Evolutionary conservation across 2,888 invertebrate species (phyloP).

Genomic region (Arrhopalites spinosus): DNA sequence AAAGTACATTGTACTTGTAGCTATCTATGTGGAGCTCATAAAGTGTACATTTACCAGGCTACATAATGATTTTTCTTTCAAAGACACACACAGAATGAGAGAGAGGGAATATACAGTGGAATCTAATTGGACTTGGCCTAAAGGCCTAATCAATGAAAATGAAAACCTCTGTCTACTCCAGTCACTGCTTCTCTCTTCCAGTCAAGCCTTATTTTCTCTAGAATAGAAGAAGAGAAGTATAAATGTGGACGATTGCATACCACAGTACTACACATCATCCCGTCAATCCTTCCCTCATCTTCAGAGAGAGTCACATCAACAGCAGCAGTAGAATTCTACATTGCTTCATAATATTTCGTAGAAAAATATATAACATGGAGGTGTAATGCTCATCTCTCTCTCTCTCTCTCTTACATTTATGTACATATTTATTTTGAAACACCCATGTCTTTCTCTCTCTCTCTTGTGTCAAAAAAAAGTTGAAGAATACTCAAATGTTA

Average conservation of each 20-base stretch:
- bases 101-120: constrained; percentile 30
- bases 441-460: background rate
- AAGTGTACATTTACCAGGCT: too few species aligned
- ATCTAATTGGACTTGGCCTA: constrained; percentile 44
- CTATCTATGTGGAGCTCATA: background rate
- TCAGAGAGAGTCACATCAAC: background rate
- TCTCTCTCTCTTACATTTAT: background rate
- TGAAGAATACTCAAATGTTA: too few species aligned
- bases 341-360: too few species aligned
- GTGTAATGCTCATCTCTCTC: background rate
- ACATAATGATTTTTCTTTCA: constrained; percentile 22
- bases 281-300: constrained; percentile 15
- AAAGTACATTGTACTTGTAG: background rate
- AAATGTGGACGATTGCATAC: constrained; percentile 21
- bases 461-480: too few species aligned
- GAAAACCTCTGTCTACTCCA: constrained; percentile 40
- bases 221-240: background rate
- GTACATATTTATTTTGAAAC: background rate
- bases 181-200: constrained; percentile 21
- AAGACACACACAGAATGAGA: constrained; percentile 10
- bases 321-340: background rate
- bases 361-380: background rate
- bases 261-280: background rate
- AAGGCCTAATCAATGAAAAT: constrained; percentile 44
- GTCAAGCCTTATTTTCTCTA: constrained; percentile 8